Evolutionary conservation across 2,888 invertebrate genomes (phyloP).

Genomic region (Xanthia icteritia): DNA sequence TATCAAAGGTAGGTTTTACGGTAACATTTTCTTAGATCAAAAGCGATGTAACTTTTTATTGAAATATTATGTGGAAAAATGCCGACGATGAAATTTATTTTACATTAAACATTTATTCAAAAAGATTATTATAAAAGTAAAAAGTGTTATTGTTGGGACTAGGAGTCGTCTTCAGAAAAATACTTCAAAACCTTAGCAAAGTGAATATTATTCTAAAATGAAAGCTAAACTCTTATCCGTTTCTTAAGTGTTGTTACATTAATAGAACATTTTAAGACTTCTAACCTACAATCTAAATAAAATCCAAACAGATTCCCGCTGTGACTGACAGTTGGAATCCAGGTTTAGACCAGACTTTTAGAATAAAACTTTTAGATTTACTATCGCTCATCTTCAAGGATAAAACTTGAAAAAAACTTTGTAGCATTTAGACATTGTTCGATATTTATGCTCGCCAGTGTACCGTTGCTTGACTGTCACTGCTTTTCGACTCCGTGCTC

Average conservation of each 20-base stretch:
- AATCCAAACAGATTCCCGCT: slow-evolving; percentile 12
- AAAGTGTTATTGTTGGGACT: slow-evolving; percentile 12
- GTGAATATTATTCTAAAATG: slow-evolving; percentile 18
- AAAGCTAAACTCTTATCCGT: slow-evolving; percentile 22
- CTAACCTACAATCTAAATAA: slow-evolving; percentile 30
- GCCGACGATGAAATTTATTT: neutral
- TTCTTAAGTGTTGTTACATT: slow-evolving; percentile 32
- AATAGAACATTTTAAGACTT: slow-evolving; percentile 30
- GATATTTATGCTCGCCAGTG: slow-evolving; percentile 62
- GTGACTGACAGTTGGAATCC: slow-evolving; percentile 36
- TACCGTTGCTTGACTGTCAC: slow-evolving; percentile 63
- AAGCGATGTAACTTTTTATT: neutral
- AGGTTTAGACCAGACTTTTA: slow-evolving; percentile 23
- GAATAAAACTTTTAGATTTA: slow-evolving; percentile 40
- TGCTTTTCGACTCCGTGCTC: slow-evolving; percentile 67
- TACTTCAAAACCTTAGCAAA: slow-evolving; percentile 5
- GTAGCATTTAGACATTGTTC: slow-evolving; percentile 31
- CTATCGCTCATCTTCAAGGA: slow-evolving; percentile 22
- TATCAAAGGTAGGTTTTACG: neutral
- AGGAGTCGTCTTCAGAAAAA: neutral
- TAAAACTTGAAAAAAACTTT: slow-evolving; percentile 27
- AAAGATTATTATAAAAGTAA: neutral
- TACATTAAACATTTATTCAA: neutral
- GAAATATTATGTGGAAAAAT: neutral
- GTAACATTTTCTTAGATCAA: neutral